phyloP scores from a whole-genome alignment of 2,797 vertebrate genomes.

The Rachycentron canadum region DNA sequence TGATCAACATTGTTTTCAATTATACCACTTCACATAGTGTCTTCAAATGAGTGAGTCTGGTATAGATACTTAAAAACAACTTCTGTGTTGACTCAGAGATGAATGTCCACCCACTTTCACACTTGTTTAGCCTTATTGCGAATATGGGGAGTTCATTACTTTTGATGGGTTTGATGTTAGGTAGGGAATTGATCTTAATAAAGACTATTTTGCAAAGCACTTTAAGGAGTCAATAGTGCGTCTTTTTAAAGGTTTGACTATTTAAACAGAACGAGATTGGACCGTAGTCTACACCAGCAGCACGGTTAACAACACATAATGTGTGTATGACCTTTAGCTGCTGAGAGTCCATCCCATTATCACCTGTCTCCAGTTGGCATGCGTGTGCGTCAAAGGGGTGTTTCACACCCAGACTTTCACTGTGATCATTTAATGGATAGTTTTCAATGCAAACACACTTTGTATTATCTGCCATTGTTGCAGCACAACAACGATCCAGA shows the following conservation, averaged over 20 bases:
- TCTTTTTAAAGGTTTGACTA: neutral
- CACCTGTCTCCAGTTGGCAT: slow-evolving; percentile 62
- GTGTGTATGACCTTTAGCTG: slow-evolving; percentile 54
- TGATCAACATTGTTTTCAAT: slow-evolving; percentile 27
- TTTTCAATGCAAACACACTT: slow-evolving; percentile 48
- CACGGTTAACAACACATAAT: slow-evolving; percentile 17
- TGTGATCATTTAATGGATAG: slow-evolving; percentile 41
- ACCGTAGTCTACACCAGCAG: neutral
- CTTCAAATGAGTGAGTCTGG: neutral
- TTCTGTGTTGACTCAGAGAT: neutral
- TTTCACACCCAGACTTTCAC: slow-evolving; percentile 65
- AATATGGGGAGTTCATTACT: neutral
- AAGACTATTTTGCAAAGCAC: neutral
- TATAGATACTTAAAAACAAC: neutral
- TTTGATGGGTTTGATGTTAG: neutral
- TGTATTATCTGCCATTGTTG: slow-evolving; percentile 51
- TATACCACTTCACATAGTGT: slow-evolving; percentile 18
- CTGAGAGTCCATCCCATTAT: slow-evolving; percentile 66
- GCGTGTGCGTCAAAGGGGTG: slow-evolving; percentile 38
- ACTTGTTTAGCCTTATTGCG: neutral
- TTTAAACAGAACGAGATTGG: neutral
- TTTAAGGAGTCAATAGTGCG: neutral
- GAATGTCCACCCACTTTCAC: neutral
- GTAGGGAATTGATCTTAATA: neutral
- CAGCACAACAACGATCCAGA: slow-evolving; percentile 24